Base-by-base conservation (phyloP, 2,888 invertebrate species). In the Tromatobia lineatoria region DNA sequence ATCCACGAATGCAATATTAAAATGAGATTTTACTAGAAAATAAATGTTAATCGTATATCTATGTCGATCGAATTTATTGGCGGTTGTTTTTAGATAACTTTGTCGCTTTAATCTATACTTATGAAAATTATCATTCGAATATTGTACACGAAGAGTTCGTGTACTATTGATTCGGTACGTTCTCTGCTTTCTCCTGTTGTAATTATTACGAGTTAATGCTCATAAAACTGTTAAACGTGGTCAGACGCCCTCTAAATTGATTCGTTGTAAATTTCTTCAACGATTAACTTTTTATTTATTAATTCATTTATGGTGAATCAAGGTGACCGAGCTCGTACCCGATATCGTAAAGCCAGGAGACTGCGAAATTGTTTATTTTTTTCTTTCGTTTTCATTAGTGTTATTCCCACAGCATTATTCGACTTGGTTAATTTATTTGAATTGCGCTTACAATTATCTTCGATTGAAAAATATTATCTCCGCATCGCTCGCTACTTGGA, bases 391-490 rank as follows among this genome's bases (percentile, higher is more conserved):
- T n/a, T n/a, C n/a, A n/a, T n/a, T 52, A 80, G 34, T 50, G 34
- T 64, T 64, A 50, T 59, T 74, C 54, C 64, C 45, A 78, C 54
- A 52, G 64, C 52, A 34, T 78, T 57, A 64, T 74, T 84, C 57
- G 64, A 74, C 67, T 69, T 71, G 67, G 61, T 69, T 78, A 69
- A 84, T 78, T 78, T 78, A 78, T 78, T 78, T 69, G 45, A 59
- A 79, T 57, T 67, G 77, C 73, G 71, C 84, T 84, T 84, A 84
- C 47, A 29, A 78, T 78, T 84, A 84, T 80, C 80, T 54, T 78
- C 64, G 70, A 81, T 84, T 81, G 77, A 84, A 84, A 84, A 84
- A 84, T 84, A 84, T 83, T 76, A 73, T 84, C 73, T 70, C 57
- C 84, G 77, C 69, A 57, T 74, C 50, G 34, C 50, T 70, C 67